phyloP scores from a whole-genome alignment of 2,888 invertebrate species.

The Zygothrica quintamaculata region DNA sequence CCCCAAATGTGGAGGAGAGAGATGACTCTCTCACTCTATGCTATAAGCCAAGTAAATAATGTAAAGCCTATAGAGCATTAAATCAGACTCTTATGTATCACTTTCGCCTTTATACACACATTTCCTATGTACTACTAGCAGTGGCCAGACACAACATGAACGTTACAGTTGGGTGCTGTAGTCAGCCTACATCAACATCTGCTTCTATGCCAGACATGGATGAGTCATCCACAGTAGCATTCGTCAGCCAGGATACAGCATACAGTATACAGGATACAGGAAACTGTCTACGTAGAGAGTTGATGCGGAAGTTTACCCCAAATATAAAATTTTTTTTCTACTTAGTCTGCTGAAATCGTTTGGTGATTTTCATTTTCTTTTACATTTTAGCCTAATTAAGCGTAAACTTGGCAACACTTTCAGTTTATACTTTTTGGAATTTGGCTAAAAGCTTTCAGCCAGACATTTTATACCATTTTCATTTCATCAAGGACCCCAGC shows the following conservation, averaged over 20 bases:
- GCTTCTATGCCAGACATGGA: constrained; percentile 41
- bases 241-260: constrained; percentile 41
- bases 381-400: constrained; percentile 75
- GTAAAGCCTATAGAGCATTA: constrained; percentile 15
- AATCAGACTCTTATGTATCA: constrained; percentile 46
- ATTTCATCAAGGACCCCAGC: constrained; percentile 14
- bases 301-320: constrained; percentile 1
- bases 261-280: too few species aligned
- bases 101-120: constrained; percentile 52
- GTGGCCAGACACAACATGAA: constrained; percentile 26
- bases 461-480: constrained; percentile 43
- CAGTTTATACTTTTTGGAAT: constrained; percentile 30
- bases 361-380: constrained; percentile 17
- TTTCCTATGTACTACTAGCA: constrained; percentile 31
- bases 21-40: too few species aligned
- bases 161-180: constrained; percentile 6
- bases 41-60: constrained; percentile 43
- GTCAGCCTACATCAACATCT: constrained; percentile 37
- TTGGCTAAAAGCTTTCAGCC: constrained; percentile 22
- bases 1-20: too few species aligned
- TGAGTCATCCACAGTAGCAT: constrained; percentile 56
- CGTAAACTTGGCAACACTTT: constrained; percentile 76
- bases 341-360: not conserved
- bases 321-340: not conserved
- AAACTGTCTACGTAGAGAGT: too few species aligned